Evolutionary conservation across 2,888 invertebrate species (phyloP).

Genomic region (Timema cristinae): DNA sequence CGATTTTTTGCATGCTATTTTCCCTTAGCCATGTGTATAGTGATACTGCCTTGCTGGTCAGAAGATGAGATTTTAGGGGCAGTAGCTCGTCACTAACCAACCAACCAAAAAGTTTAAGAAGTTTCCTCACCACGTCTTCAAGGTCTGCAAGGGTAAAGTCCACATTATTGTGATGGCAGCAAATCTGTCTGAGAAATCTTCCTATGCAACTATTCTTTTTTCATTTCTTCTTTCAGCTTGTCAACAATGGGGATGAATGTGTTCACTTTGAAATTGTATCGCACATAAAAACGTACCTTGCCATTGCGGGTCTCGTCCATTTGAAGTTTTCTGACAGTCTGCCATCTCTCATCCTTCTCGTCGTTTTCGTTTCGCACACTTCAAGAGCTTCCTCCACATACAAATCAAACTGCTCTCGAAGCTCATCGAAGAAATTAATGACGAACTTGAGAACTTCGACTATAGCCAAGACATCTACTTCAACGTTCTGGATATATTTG

Average conservation of each 20-base stretch:
- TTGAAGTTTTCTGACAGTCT: too few relatives aligned
- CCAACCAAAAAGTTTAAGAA: too few relatives aligned
- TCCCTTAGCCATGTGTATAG: not conserved
- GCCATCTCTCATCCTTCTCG: not conserved
- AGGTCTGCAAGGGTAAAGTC: too few relatives aligned
- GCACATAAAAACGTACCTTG: too few relatives aligned
- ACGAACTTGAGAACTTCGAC: constrained; percentile 3
- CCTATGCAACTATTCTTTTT: not conserved
- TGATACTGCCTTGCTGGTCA: not conserved
- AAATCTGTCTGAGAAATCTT: constrained; percentile 1
- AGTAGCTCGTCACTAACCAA: too few relatives aligned
- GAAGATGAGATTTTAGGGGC: not conserved
- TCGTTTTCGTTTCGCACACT: not conserved
- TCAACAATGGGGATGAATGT: too few relatives aligned
- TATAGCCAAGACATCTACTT: not conserved
- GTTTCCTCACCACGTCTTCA: too few relatives aligned
- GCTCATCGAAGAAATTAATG: constrained; percentile 1
- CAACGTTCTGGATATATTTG: not conserved
- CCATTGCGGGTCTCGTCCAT: too few relatives aligned
- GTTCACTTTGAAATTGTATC: too few relatives aligned
- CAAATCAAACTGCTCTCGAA: constrained; percentile 7
- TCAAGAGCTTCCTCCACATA: not conserved
- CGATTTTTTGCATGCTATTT: not conserved
- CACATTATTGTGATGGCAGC: not conserved
- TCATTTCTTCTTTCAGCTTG: not conserved